phyloP scores from a whole-genome alignment of 92 coral and sea anemone genomes.

The Desmophyllum pertusum region DNA sequence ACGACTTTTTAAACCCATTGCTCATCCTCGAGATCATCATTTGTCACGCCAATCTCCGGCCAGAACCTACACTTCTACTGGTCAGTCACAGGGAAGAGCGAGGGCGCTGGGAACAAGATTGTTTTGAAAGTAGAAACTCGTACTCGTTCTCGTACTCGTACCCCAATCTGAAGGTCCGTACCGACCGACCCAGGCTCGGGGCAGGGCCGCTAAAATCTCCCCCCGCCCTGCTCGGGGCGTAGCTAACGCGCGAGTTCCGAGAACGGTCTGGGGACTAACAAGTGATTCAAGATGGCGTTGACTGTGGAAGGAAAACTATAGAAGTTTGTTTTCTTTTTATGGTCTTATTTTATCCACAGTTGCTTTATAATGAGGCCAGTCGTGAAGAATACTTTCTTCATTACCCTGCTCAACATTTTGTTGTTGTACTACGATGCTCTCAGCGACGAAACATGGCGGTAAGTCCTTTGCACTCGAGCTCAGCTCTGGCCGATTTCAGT shows the following conservation, averaged over 20 bases:
- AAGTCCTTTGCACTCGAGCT: background rate
- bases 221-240: too few species aligned
- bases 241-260: background rate
- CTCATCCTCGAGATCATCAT: too few species aligned
- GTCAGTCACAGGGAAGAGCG: too few species aligned
- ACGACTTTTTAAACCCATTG: too few species aligned
- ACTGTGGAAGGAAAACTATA: background rate
- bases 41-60: too few species aligned
- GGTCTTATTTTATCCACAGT: background rate
- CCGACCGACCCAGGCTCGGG: too few species aligned
- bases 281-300: background rate
- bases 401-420: background rate
- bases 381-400: background rate
- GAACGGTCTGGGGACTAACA: constrained; percentile 4
- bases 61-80: too few species aligned
- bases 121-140: too few species aligned
- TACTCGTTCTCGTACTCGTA: too few species aligned
- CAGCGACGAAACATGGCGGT: constrained; percentile 64
- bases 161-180: too few species aligned
- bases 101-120: too few species aligned
- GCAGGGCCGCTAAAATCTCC: too few species aligned
- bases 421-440: background rate
- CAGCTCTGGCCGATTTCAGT: background rate
- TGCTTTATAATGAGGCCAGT: background rate
- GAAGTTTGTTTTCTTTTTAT: background rate